Evolutionary conservation across 2,113 vertebrate species (phyloP), one percentile per base, ranked within the genome.

Genomic region (Dermatemys mawii): DNA sequence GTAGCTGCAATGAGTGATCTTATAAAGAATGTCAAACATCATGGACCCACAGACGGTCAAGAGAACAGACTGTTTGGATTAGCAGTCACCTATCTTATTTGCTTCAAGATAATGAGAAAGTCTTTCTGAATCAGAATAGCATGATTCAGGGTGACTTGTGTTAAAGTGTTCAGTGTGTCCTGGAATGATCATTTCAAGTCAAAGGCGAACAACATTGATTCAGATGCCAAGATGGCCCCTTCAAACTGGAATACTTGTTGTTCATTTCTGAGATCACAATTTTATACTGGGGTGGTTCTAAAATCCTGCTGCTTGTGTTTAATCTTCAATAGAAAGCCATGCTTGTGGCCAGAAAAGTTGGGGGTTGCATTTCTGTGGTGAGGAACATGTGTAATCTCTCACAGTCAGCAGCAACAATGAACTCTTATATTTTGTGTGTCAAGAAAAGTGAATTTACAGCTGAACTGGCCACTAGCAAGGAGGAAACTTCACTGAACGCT

Each of bases 191-290:
- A 83, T 49, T 19, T 73, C 22, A 92, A n/a, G n/a, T n/a, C n/a
- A n/a, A n/a, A n/a, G n/a, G n/a, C n/a, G n/a, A n/a, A n/a, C n/a
- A n/a, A 32, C 63, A 22, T 93, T 55, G 87, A 44, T 48, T 17
- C 60, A 78, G 24, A 44, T 67, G 44, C 70, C 67, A 24, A 6
- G 8, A 12, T 12, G 55, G 38, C 8, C 21, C 26, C 11, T 81
- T 87, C 88, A 2, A 0, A 48, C n/a, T n/a, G 22, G 10, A n/a
- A n/a, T n/a, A n/a, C n/a, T 27, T 55, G 10, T 5, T 82, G 0
- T 2, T 38, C 80, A 11, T 53, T 35, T 78, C 90, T 55, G 79
- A 73, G 76, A 22, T 48, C 27, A 38, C 35, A 29, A 75, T 38
- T 85, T 2, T 35, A 16, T 88, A 16, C 76, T 53, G 35, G 17